A percentile compares a stretch with the other conserved stretches of the same genome.
phyloP scores from a whole-genome alignment of 2,113 vertebrate genomes.

The Toxotes chatareus region DNA sequence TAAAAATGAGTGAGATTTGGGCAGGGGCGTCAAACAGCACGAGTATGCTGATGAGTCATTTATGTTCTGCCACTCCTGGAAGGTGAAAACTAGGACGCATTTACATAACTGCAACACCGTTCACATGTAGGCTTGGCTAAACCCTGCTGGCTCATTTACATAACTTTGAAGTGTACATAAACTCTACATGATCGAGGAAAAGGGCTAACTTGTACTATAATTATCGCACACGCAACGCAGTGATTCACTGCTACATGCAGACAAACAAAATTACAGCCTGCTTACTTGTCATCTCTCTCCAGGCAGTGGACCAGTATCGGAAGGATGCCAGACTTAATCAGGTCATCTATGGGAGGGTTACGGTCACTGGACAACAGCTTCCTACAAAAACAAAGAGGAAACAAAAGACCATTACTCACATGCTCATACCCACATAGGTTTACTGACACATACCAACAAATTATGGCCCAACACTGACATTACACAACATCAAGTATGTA shows the following conservation, averaged over 20 bases:
- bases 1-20: slow-evolving; percentile 7
- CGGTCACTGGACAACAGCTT: slow-evolving; percentile 99
- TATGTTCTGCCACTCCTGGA: slow-evolving; percentile 31
- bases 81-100: slow-evolving; percentile 58
- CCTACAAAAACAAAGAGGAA: slow-evolving; percentile 78
- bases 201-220: slow-evolving; percentile 1
- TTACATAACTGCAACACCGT: slow-evolving; percentile 50
- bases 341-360: slow-evolving; percentile 98
- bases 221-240: background rate
- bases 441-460: slow-evolving; percentile 9
- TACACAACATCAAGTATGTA: background rate
- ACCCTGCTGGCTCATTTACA: slow-evolving; percentile 28
- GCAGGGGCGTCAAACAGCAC: background rate
- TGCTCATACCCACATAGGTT: background rate
- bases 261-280: slow-evolving; percentile 47
- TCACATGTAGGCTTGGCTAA: slow-evolving; percentile 32
- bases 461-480: background rate
- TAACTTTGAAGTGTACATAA: slow-evolving; percentile 48
- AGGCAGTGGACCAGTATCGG: slow-evolving; percentile 99
- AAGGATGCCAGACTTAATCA: slow-evolving; percentile 99
- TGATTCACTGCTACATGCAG: background rate
- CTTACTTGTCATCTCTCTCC: slow-evolving; percentile 99
- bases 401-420: slow-evolving; percentile 31
- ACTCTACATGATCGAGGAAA: slow-evolving; percentile 11
- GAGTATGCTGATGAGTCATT: slow-evolving; percentile 39